Base-by-base conservation (phyloP, 2,113 vertebrate genomes). In the Nymphicus hollandicus region DNA sequence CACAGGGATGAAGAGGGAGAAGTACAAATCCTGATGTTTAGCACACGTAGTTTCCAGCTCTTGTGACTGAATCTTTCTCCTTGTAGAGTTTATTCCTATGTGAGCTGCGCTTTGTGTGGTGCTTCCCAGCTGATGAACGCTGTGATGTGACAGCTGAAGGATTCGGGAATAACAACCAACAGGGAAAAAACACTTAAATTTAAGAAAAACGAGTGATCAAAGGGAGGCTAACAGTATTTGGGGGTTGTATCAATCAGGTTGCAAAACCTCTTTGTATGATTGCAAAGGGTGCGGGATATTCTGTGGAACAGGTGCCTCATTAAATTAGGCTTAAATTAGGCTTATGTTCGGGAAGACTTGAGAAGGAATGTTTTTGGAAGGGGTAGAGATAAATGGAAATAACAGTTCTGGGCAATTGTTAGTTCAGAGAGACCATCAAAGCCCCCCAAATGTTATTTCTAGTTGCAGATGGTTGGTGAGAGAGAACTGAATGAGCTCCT, bases 381-480 rank as follows among this genome's bases (percentile, higher is more conserved):
- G 58, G 65, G 55, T 61, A 83, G 72, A 90, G 76, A 95, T 77
- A 81, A 95, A 96, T 90, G 71, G 81, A 55, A 92, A 79, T 78
- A 93, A 71, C 89, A 93, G 85, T 96, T 95, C 72, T 74, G 84
- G 72, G 81, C 65, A 90, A 41, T 70, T 95, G 68, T 83, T 86
- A 96, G 87, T 95, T 86, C 95, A 91, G 60, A 95, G 60, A 13
- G 3, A 81, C 86, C 96, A 97, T 97, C 97, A 98, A 96, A 98
- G 91, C 83, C 94, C 50, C 24, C 14, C 16, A 8, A 73, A 84
- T 76, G 77, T 73, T 84, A 94, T 93, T 97, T 98, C 97, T 94
- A 95, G 96, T 94, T 97, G 97, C 97, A 98, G 97, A 93, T 96
- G 97, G 97, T 52, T 88, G 95, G 77, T 66, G 94, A 93, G 89